These are phyloP conservation scores for Leptogaster cylindrica DNA, from an alignment of 2,888 invertebrate species.

Conservation along the genomic window DNA sequence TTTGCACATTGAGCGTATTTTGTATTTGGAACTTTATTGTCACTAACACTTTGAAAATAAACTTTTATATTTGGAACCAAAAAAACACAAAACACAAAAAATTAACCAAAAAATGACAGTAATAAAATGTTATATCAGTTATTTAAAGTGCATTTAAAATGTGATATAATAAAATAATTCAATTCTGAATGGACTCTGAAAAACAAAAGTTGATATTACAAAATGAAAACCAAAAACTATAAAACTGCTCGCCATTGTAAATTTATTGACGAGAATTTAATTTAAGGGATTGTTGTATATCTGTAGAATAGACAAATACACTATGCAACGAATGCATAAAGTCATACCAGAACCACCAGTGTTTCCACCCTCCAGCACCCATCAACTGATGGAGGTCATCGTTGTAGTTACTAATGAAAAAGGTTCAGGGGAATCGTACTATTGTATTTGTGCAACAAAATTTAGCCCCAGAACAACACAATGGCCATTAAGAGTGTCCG, in stretches of 20 bases:
- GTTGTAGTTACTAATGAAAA: constrained; percentile 2
- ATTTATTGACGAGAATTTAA: constrained; percentile 32
- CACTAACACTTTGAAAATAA: constrained; percentile 19
- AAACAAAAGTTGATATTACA: constrained; percentile 22
- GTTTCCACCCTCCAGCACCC: background rate
- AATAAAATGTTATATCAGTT: too few relatives aligned
- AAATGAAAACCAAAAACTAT: constrained; percentile 6
- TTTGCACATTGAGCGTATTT: too few relatives aligned
- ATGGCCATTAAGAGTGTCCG: constrained; percentile 22
- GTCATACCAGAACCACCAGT: background rate
- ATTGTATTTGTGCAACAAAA: constrained; percentile 9
- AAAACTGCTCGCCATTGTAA: constrained; percentile 14
- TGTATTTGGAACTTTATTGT: too few relatives aligned
- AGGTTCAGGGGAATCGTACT: background rate
- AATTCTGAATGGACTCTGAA: constrained; percentile 20
- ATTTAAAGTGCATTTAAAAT: constrained; percentile 16
- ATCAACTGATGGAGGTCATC: background rate
- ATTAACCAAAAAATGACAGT: background rate
- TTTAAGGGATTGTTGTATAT: constrained; percentile 23
- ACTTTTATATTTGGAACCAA: constrained; percentile 20
- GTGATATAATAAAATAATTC: constrained; percentile 37
- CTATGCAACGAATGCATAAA: constrained; percentile 3
- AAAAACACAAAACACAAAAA: too few relatives aligned
- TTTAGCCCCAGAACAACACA: constrained; percentile 8
- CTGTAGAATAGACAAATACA: constrained; percentile 30